phyloP scores from a whole-genome alignment of 2,113 vertebrate genomes.

The Gallinago undulata region DNA sequence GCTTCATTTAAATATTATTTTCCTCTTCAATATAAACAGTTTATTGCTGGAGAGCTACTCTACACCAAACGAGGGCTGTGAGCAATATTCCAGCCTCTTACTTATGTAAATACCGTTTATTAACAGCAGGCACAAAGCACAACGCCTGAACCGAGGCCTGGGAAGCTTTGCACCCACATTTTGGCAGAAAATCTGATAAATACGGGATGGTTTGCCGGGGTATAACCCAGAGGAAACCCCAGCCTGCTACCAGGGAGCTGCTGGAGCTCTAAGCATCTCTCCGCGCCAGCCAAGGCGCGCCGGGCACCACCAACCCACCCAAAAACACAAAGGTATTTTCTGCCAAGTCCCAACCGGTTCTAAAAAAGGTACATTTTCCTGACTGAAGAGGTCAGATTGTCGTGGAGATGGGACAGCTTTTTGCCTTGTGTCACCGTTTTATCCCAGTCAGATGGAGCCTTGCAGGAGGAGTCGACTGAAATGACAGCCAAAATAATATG shows the following conservation, averaged over 20 bases:
- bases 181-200: slow-evolving; percentile 5
- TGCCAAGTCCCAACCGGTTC: neutral
- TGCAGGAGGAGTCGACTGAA: neutral
- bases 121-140: neutral
- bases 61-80: neutral
- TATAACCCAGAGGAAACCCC: neutral
- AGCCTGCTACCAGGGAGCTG: neutral
- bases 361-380: neutral
- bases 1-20: slow-evolving; percentile 23
- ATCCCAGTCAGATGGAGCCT: neutral
- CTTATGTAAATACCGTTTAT: slow-evolving; percentile 34
- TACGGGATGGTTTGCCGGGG: neutral
- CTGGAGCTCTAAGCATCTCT: neutral
- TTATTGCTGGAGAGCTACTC: slow-evolving; percentile 44
- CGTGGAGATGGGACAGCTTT: neutral
- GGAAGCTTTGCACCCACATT: neutral
- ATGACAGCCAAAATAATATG: neutral
- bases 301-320: neutral
- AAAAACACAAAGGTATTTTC: neutral
- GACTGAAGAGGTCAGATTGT: neutral
- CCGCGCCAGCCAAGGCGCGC: neutral
- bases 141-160: neutral
- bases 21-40: neutral
- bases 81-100: slow-evolving; percentile 47
- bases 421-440: neutral